Base-by-base conservation (phyloP, 1,140 invertebrate species). In the Sycophaga agraensis region DNA sequence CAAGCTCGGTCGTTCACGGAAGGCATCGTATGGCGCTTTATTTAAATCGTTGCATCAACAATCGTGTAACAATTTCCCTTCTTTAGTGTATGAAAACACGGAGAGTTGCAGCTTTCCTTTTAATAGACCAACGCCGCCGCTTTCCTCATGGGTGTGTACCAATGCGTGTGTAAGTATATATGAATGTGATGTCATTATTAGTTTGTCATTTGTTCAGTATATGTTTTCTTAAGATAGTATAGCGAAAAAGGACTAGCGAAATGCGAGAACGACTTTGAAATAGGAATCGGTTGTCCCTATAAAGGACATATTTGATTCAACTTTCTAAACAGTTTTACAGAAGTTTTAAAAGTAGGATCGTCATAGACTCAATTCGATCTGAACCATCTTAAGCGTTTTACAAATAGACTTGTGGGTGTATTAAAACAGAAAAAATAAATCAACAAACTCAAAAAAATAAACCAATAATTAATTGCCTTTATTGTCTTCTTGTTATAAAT, bases 1-100 rank as follows among this genome's bases (percentile, higher is more conserved):
- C 77, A 81, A 81, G 78, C 79, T 81, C 76, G 79, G 76, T 80
- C 74, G 74, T 79, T 80, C 78, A 80, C 79, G 78, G 74, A 78
- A 81, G 79, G 79, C 79, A 81, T 81, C 78, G 79, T 79, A 63
- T 63, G 61, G 61, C 54, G 54, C 64, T 67, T 57, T 63, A 43
- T 45, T 63, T 72, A 68, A 70, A 72, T 74, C 70, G 71, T 74
- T 72, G 72, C 68, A 69, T 71, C 58, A 75, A 73, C 72, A 70
- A 70, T 74, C 59, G 66, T 64, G 21, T 75, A 79, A 79, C 75
- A 77, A 77, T 76, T 66, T 71, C 21, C 5, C 26, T 40, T 54
- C 46, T 62, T 72, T 19, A 31, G 16, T 59, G 64, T 63, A 61
- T 64, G 62, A 66, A 71, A 50, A 70, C 64, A 63, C 61, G 64